A percentile compares a stretch with the other conserved stretches of the same genome.
Evolutionary conservation across 2,888 invertebrate genomes (phyloP).

Genomic region (Lasioglossum malachurum): DNA sequence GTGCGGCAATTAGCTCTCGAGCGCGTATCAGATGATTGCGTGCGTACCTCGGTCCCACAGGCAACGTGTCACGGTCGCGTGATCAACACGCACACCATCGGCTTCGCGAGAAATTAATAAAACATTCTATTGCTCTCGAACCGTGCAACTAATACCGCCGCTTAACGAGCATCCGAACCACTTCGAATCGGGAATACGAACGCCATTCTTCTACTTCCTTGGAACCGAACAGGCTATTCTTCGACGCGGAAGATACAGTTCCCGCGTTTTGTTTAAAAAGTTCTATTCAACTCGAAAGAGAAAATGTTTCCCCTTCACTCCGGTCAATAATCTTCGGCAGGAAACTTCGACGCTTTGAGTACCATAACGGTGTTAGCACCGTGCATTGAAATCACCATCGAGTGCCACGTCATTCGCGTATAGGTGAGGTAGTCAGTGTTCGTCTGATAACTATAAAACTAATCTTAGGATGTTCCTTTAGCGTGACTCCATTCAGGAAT

Average conservation of each 20-base stretch:
- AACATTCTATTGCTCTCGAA: background rate
- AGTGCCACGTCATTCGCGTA: background rate
- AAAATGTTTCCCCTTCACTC: background rate
- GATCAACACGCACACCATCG: constrained; percentile 3
- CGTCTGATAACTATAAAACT: background rate
- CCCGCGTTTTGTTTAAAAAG: background rate
- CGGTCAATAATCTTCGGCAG: background rate
- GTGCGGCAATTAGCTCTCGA: constrained; percentile 21
- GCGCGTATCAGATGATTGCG: background rate
- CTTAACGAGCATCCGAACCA: background rate
- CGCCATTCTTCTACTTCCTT: background rate
- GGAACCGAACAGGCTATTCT: background rate
- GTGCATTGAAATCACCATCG: background rate
- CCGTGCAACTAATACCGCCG: background rate
- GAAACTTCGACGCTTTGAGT: background rate
- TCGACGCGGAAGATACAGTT: background rate
- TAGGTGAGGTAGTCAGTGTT: background rate
- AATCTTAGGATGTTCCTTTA: background rate
- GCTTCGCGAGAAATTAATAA: background rate
- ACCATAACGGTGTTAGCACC: background rate
- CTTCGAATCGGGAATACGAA: background rate
- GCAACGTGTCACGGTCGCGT: background rate
- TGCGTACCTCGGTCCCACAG: background rate
- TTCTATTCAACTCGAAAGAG: background rate
- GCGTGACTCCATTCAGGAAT: background rate